Conservation (phyloP, 2,797 vertebrate genomes). For the Hemitrygon akajei region DNA sequence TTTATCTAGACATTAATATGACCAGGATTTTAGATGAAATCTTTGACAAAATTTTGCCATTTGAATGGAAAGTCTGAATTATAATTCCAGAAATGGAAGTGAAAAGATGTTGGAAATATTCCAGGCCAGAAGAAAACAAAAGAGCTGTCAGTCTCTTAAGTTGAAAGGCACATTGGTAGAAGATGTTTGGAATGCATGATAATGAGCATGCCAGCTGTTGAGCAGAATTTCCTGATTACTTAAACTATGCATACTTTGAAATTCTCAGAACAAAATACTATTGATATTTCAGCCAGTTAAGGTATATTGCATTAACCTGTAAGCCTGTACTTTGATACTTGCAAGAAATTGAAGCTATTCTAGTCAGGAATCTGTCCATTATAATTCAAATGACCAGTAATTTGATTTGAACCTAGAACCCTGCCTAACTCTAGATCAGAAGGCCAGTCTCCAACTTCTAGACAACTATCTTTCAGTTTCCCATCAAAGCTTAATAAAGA, state of each 20-base stretch:
- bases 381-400: slow-evolving; percentile 13
- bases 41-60: not conserved
- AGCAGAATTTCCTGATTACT: not conserved
- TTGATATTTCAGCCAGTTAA: slow-evolving; percentile 18
- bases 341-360: not conserved
- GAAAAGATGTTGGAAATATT: not conserved
- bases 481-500: slow-evolving; percentile 18
- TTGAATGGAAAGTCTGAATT: not conserved
- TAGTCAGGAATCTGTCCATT: not conserved
- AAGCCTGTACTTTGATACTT: not conserved
- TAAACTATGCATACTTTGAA: slow-evolving; percentile 16
- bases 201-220: slow-evolving; percentile 4
- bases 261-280: not conserved
- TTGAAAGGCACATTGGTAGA: slow-evolving; percentile 9
- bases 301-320: slow-evolving; percentile 3
- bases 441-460: not conserved
- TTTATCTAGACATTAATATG: not conserved
- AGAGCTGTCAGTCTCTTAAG: not conserved
- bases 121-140: not conserved
- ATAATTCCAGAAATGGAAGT: slow-evolving; percentile 1
- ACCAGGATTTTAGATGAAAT: not conserved
- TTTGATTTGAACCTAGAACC: slow-evolving; percentile 7
- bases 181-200: slow-evolving; percentile 9
- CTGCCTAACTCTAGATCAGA: slow-evolving; percentile 1
- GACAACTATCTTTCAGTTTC: slow-evolving; percentile 3